Conservation (phyloP, 2,888 invertebrate genomes). For the Spodoptera exigua region DNA sequence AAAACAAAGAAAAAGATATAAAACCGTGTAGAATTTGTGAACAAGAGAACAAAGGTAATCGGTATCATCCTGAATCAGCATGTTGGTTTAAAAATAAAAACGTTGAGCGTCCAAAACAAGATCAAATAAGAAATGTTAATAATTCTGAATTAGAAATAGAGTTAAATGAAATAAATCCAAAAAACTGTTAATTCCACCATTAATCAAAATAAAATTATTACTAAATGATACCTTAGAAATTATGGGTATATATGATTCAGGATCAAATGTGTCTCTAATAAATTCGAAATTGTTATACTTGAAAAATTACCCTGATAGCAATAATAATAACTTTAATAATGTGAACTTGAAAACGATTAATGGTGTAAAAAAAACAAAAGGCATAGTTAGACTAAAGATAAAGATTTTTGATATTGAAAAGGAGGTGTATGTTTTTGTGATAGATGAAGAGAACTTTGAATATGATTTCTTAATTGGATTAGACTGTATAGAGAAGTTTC, state of each 20-base stretch:
- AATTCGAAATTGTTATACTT: constrained; percentile 28
- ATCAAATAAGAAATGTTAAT: constrained; percentile 9
- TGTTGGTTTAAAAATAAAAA: constrained; percentile 25
- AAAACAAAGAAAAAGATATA: neutral
- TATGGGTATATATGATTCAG: constrained; percentile 35
- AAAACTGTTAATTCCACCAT: constrained; percentile 54
- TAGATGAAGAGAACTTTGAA: constrained; percentile 20
- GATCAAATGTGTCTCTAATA: constrained; percentile 27
- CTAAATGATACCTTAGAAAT: constrained; percentile 15
- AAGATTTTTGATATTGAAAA: constrained; percentile 12
- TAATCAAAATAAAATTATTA: constrained; percentile 31
- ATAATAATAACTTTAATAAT: constrained; percentile 1
- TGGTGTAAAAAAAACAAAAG: constrained; percentile 11
- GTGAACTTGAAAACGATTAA: constrained; percentile 24
- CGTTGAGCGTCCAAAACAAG: neutral
- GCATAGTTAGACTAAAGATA: constrained; percentile 1
- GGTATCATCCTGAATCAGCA: constrained; percentile 14
- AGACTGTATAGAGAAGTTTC: constrained; percentile 21
- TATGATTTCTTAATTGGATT: constrained; percentile 39
- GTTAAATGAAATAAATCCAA: constrained; percentile 11
- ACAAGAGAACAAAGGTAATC: constrained; percentile 14
- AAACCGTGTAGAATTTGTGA: constrained; percentile 26
- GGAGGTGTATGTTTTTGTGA: constrained; percentile 16
- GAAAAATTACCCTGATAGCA: no score
- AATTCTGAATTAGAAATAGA: constrained; percentile 13